These are phyloP conservation scores for Artemia sinica DNA, from an alignment of 2,888 invertebrate species.

Conservation along the genomic window DNA sequence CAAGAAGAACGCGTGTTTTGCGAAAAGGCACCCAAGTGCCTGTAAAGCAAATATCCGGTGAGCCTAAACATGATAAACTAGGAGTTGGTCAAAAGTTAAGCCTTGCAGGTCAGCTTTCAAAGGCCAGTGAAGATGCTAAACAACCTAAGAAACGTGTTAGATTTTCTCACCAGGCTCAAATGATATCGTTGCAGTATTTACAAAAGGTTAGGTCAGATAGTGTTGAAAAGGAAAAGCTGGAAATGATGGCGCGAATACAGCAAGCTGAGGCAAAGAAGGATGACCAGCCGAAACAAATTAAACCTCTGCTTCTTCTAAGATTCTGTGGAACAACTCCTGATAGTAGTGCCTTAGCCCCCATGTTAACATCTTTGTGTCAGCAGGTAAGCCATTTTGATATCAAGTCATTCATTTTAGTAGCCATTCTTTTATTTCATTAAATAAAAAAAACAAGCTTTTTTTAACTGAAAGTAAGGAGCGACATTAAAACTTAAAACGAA, in stretches of 20 bases:
- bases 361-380: slow-evolving; percentile 83
- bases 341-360: slow-evolving; percentile 80
- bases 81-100: neutral
- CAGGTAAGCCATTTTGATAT: slow-evolving; percentile 43
- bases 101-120: neutral
- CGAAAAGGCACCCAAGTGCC: too few species aligned
- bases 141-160: neutral
- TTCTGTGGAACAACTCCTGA: slow-evolving; percentile 95
- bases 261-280: slow-evolving; percentile 27
- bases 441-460: too few species aligned
- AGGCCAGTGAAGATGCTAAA: neutral
- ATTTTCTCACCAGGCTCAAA: slow-evolving; percentile 3
- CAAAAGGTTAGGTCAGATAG: neutral
- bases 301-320: slow-evolving; percentile 69
- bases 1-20: too few species aligned
- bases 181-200: neutral
- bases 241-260: neutral
- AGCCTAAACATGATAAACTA: neutral
- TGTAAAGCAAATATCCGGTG: neutral
- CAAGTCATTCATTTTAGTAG: neutral
- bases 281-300: slow-evolving; percentile 33
- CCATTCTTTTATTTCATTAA: slow-evolving; percentile 22
- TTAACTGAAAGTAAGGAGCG: too few species aligned
- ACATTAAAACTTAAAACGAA: too few species aligned
- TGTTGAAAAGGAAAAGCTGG: slow-evolving; percentile 4